Base-by-base conservation (phyloP, 2,113 vertebrate species). In the Chionomys nivalis region DNA sequence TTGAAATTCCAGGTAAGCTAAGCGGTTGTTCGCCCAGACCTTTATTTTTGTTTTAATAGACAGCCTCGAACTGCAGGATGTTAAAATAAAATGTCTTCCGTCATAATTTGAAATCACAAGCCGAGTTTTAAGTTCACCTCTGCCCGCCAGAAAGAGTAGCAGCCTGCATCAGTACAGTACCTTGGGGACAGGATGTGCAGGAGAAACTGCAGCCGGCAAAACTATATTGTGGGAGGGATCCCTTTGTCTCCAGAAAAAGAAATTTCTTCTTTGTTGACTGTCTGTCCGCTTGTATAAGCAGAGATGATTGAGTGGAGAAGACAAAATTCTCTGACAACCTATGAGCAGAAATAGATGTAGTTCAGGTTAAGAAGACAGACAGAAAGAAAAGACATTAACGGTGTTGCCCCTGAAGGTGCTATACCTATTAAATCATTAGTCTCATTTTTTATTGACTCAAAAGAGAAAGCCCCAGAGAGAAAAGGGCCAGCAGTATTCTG, bases 171-270 rank as follows among this genome's bases (percentile, higher is more conserved):
- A 97, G 70, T 92, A 96, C 95, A 85, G 97, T 99, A 99, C 99
- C 99, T 99, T 65, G 90, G 99, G 99, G 98, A 99, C 98, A 95
- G 94, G 98, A 95, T 98, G 98, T 97, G 99, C 98, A 76, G 98
- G 97, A 98, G 98, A 98, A 97, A 99, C 98, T 1, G 86, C 70
- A 97, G 98, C 98, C 87, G 99, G 99, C 94, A 96, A 98, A 97
- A 99, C 99, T 98, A 98, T 23, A 92, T 92, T 98, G 96, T 98
- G 98, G 95, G 98, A 95, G 97, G 95, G 70, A 87, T 97, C 98
- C 97, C 98, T 99, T 98, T 98, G 98, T 98, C 97, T 98, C 95
- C 91, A 95, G 96, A 97, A 98, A 97, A 98, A 98, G 98, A 98
- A 97, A 98, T 97, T 97, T 98, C 98, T 98, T 98, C 96, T 98